Base-by-base conservation (phyloP, 2,888 invertebrate species). In the Noctuana brunneofusca region DNA sequence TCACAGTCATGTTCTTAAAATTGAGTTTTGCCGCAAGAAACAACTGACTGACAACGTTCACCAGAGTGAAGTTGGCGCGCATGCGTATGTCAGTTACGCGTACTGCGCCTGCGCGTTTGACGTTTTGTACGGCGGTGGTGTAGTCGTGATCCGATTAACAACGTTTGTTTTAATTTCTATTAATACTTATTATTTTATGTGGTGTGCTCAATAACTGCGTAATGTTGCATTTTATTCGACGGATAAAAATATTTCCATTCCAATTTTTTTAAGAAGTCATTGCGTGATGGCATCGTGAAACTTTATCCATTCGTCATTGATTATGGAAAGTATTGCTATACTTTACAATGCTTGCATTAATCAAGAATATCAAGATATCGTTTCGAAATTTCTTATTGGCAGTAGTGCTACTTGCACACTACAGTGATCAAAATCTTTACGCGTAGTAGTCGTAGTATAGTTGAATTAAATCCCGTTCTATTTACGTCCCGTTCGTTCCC, bases 141-240 rank as follows among this genome's bases (percentile, higher is more conserved):
- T 81, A 83, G 84, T 90, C 83, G 85, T 89, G 90, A 91, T 91
- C 90, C 90, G 89, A 89, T 90, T 91, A 91, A 89, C 89, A 90
- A 89, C 87, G 91, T 91, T 78, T 82, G 90, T 89, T 86, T 85
- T 80, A 81, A 79, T 71, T 72, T 66, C 58, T 67, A 72, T 71
- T 73, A 70, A 66, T 63, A 70, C 64, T 54, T 67, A 62, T 27
- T 68, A 69, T 48, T 48, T 48, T 48, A 55, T 60, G 64, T 66
- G 50, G 38, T 30, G 65, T 62, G 60, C 57, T 63, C 35, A n/a
- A 58, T 62, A 65, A 49, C 46, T 66, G 72, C 73, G 72, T 68
- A 70, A 70, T 68, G 72, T 83, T 79, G 75, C 70, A 75, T 83
- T 86, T 83, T 81, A 83, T 83, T 81, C 82, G 80, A 79, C 72